phyloP scores from a whole-genome alignment of 2,797 vertebrate species.

The Serranus cabrilla region DNA sequence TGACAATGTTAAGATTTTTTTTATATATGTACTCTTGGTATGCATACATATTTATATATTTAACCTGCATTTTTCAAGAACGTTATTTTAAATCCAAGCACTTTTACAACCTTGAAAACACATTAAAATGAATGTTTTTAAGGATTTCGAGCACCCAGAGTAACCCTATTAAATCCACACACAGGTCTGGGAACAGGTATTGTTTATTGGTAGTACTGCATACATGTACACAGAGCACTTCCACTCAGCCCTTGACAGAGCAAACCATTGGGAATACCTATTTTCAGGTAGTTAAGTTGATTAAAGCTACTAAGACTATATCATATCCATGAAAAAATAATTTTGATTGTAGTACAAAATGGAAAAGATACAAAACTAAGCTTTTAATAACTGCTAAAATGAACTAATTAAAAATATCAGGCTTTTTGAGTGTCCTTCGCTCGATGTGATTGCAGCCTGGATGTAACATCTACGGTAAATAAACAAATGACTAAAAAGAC shows the following conservation, averaged over 20 bases:
- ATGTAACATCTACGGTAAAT: constrained; percentile 50
- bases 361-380: constrained; percentile 78
- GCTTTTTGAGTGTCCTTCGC: constrained; percentile 64
- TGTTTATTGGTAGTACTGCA: constrained; percentile 74
- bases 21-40: too few relatives aligned
- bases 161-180: background rate
- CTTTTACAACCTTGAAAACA: too few relatives aligned
- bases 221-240: constrained; percentile 72
- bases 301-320: constrained; percentile 80
- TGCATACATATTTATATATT: too few relatives aligned
- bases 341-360: constrained; percentile 80
- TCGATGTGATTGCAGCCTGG: constrained; percentile 66
- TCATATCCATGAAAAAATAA: constrained; percentile 77
- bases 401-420: constrained; percentile 53
- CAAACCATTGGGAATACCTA: constrained; percentile 62
- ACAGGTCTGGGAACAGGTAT: constrained; percentile 61
- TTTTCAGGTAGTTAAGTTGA: constrained; percentile 75
- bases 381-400: constrained; percentile 63
- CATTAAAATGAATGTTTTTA: too few relatives aligned
- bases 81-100: too few relatives aligned
- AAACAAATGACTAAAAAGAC: constrained; percentile 48
- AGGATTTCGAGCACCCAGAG: too few relatives aligned
- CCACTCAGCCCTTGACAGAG: constrained; percentile 53
- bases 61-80: too few relatives aligned
- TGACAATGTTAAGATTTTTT: too few relatives aligned